Evolutionary conservation across 2,113 vertebrate genomes (phyloP).

Genomic region (Cervus canadensis): DNA sequence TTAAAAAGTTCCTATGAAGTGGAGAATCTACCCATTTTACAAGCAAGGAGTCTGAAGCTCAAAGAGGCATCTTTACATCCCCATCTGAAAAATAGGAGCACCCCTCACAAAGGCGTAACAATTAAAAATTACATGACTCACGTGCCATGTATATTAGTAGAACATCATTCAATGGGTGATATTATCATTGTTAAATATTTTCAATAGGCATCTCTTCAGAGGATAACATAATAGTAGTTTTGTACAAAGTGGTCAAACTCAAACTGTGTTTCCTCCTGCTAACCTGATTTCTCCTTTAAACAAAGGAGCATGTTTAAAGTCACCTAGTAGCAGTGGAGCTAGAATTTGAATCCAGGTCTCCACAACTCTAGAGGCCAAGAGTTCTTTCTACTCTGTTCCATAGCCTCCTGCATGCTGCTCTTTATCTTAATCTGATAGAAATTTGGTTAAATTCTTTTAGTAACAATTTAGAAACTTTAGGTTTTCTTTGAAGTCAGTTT

Average conservation of each 20-base stretch:
- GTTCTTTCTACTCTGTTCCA: neutral
- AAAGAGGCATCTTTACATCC: neutral
- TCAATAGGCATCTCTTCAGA: neutral
- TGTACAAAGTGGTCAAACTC: neutral
- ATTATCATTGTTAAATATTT: neutral
- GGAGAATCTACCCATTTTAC: neutral
- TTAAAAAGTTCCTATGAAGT: conserved; percentile 4
- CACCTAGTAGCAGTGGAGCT: neutral
- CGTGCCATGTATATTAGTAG: neutral
- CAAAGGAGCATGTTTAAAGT: neutral
- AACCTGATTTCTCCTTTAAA: neutral
- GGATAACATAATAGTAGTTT: neutral
- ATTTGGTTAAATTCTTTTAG: conserved; percentile 77
- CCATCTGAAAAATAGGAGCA: neutral
- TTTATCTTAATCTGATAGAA: conserved; percentile 75
- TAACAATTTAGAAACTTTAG: conserved; percentile 76
- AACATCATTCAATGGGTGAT: neutral
- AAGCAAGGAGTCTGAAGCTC: neutral
- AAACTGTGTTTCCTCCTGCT: neutral
- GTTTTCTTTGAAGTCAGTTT: conserved; percentile 85
- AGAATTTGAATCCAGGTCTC: neutral
- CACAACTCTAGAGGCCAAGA: neutral
- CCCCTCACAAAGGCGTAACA: neutral
- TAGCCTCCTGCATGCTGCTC: neutral
- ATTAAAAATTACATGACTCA: neutral